Base-by-base conservation (phyloP, 2,888 invertebrate species). In the Mythimna pallens region DNA sequence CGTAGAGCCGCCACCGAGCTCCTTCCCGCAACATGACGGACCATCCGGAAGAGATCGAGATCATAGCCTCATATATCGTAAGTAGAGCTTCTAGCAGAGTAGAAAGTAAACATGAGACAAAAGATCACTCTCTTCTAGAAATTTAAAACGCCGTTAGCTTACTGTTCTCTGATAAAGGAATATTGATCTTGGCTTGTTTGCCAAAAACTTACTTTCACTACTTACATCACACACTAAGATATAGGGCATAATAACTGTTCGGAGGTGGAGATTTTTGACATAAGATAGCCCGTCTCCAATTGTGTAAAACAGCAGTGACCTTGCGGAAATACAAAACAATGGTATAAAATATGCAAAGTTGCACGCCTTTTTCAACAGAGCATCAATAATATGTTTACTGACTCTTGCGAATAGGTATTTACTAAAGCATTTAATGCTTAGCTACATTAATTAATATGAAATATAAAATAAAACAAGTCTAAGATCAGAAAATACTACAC, bases 61-160 rank as follows among this genome's bases (percentile, higher is more conserved):
- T 86, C 97, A 97, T 82, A 97, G 97, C 65, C 93, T 98, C 62
- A 97, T 97, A 89, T 97, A 97, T 89, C 97, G 98, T 97, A 96
- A 97, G 97, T 96, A 70, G 55, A 59, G 9, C 22, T 22, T 22
- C 7, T 36, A 36, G 12, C 22, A n/a, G 22, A 71, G 34, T 57
- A 71, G 25, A 64, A 55, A 65, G 64, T 74, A 77, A 71, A 54
- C 9, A 20, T 2, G 50, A n/a, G 17, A 47, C 2, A 34, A 25
- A 61, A 40, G 8, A 30, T 30, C n/a, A 8, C 54, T 30, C 36
- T 30, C 14, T 30, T n/a, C 47, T 25, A 59, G 43, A 68, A 50
- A 25, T 25, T 25, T 30, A 20, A 57, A 20, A 40, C 30, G 54
- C 17, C 20, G 12, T 76, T 78, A 20, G 63, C 17, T 57, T 58